A percentile compares a stretch with the other conserved stretches of the same genome.
Evolutionary conservation across 30 jellyfish, hydroid and myxozoan genomes (phyloP).

Genomic region (Phacellophora camtschatica): DNA sequence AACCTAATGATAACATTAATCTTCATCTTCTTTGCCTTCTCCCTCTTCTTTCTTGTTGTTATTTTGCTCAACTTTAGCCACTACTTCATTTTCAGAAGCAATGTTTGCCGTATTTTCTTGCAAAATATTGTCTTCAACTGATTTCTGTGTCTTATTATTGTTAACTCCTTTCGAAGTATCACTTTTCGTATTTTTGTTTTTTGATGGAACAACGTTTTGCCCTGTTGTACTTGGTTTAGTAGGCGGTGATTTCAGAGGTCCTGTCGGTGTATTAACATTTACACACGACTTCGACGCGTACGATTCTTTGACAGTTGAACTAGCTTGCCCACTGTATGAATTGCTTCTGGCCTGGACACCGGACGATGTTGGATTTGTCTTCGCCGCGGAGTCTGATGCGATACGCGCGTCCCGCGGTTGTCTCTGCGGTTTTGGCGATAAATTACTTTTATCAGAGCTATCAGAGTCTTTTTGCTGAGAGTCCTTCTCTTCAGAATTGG

Average conservation of each 20-base stretch:
- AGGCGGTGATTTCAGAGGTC: conserved; percentile 32
- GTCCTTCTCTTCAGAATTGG: conserved; percentile 24
- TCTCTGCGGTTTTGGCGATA: conserved; percentile 54
- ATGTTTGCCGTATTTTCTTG: neutral
- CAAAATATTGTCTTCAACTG: conserved; percentile 1
- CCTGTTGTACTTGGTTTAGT: conserved; percentile 12
- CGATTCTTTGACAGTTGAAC: conserved; percentile 69
- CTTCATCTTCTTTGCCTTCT: conserved; percentile 8
- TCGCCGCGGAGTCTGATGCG: conserved; percentile 45
- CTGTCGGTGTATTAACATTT: conserved; percentile 16
- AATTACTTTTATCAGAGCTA: conserved; percentile 9
- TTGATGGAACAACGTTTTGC: neutral
- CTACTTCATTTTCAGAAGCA: neutral
- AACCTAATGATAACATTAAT: neutral
- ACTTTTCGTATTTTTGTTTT: conserved; percentile 19
- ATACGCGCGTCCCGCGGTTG: conserved; percentile 70
- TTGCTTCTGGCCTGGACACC: conserved; percentile 10
- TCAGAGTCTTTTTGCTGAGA: conserved; percentile 21
- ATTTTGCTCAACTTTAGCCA: conserved; percentile 4
- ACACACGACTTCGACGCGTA: conserved; percentile 83
- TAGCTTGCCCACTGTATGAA: conserved; percentile 55
- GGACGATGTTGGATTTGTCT: neutral
- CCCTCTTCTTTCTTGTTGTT: conserved; percentile 10
- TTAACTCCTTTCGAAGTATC: neutral
- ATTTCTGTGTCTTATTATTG: neutral